Evolutionary conservation across 2,888 invertebrate species (phyloP).

Genomic region (Leucoptera coffeella): DNA sequence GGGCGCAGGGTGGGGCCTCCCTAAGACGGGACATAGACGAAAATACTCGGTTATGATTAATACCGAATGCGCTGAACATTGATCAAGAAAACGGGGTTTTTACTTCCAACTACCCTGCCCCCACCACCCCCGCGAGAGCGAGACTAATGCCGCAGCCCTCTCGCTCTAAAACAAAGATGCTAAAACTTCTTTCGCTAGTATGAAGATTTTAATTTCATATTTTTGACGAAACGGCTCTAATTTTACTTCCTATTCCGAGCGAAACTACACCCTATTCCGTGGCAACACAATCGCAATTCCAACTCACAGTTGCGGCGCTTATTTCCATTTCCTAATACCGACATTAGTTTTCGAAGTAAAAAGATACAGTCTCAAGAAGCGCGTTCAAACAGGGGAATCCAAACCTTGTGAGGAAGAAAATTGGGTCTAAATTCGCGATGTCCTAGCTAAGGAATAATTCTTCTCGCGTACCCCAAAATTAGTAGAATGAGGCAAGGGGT

Average conservation of each 20-base stretch:
- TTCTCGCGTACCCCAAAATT: constrained; percentile 53
- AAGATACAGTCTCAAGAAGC: constrained; percentile 52
- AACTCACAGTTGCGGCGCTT: constrained; percentile 17
- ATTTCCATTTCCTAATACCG: constrained; percentile 46
- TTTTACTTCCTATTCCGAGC: constrained; percentile 15
- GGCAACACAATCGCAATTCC: constrained; percentile 10
- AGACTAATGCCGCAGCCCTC: constrained; percentile 46
- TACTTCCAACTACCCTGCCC: constrained; percentile 48
- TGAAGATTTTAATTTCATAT: constrained; percentile 56
- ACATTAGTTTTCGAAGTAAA: constrained; percentile 53
- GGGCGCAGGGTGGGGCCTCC: constrained; percentile 14
- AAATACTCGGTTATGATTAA: constrained; percentile 54
- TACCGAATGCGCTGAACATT: constrained; percentile 51
- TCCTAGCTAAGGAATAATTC: constrained; percentile 44
- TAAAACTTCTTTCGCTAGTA: constrained; percentile 55
- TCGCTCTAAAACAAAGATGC: constrained; percentile 54
- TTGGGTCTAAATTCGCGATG: constrained; percentile 18
- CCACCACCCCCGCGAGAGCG: constrained; percentile 18
- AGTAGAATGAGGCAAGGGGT: constrained; percentile 53
- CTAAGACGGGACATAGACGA: constrained; percentile 34
- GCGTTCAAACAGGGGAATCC: constrained; percentile 13
- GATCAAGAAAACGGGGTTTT: constrained; percentile 51
- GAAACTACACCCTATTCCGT: constrained; percentile 11
- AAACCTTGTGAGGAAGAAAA: constrained; percentile 13
- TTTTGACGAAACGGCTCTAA: constrained; percentile 53